Percentiles rank a stretch among this genome's conserved stretches.
These are phyloP conservation scores for Paedocypris sp. DNA, from an alignment of 2,113 vertebrate genomes.

Conservation along the genomic window DNA sequence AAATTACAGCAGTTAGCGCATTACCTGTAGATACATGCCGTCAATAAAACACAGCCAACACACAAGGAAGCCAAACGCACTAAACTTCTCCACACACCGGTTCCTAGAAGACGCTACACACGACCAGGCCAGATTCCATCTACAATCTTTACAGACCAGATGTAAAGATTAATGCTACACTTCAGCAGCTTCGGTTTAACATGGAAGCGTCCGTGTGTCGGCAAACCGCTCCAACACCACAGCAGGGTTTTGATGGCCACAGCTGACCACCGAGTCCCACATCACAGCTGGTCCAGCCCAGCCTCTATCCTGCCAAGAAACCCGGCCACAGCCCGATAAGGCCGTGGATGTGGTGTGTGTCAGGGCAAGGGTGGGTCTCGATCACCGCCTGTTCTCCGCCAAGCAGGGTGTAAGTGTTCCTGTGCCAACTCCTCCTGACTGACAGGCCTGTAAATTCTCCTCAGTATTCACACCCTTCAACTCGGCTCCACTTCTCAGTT, in stretches of 20 bases:
- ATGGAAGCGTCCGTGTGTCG: slow-evolving; percentile 2
- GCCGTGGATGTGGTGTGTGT: not conserved
- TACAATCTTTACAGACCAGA: no score
- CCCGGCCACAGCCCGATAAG: slow-evolving; percentile 7
- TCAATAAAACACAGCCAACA: no score
- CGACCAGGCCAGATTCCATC: no score
- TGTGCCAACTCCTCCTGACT: slow-evolving; percentile 5
- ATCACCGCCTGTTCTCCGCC: not conserved
- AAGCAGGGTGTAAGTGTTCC: not conserved
- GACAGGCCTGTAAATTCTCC: not conserved
- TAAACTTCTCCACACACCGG: no score
- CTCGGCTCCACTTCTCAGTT: no score
- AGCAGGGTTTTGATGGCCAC: slow-evolving; percentile 7
- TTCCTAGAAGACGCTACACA: no score
- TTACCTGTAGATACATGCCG: no score
- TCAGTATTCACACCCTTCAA: no score
- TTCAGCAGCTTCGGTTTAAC: not conserved
- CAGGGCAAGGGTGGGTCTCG: not conserved
- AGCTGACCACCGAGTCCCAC: slow-evolving; percentile 18
- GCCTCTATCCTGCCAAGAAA: slow-evolving; percentile 10
- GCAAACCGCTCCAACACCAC: slow-evolving; percentile 17
- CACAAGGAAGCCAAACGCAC: no score
- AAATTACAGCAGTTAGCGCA: no score
- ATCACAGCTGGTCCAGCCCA: not conserved
- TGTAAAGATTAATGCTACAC: not conserved